phyloP scores from a whole-genome alignment of 2,888 invertebrate genomes.

The Tinea trinotella region DNA sequence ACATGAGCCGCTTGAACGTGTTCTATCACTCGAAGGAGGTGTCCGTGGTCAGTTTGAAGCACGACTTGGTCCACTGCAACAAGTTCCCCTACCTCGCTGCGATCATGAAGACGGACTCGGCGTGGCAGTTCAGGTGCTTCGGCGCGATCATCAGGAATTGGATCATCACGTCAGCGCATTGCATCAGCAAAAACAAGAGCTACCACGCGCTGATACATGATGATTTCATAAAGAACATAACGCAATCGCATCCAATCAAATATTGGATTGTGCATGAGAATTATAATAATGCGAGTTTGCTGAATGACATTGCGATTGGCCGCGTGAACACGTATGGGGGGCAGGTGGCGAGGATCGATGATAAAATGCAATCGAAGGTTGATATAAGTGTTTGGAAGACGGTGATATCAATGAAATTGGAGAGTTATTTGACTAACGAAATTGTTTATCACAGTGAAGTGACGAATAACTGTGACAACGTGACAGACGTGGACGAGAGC shows the following conservation, averaged over 20 bases:
- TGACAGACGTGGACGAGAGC: slow-evolving; percentile 35
- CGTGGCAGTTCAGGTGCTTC: slow-evolving; percentile 52
- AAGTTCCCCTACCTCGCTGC: slow-evolving; percentile 53
- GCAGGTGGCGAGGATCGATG: slow-evolving; percentile 30
- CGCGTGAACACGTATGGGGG: slow-evolving; percentile 36
- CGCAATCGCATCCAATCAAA: slow-evolving; percentile 42
- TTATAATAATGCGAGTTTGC: slow-evolving; percentile 33
- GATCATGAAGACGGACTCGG: slow-evolving; percentile 37
- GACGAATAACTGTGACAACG: slow-evolving; percentile 24
- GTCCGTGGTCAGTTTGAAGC: slow-evolving; percentile 27
- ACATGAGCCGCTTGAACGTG: slow-evolving; percentile 26
- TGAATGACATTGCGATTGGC: slow-evolving; percentile 49
- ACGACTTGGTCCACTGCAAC: neutral
- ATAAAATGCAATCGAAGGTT: slow-evolving; percentile 21
- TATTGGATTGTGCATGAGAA: slow-evolving; percentile 52
- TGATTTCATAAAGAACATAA: slow-evolving; percentile 41
- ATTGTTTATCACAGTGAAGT: slow-evolving; percentile 24
- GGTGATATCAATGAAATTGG: slow-evolving; percentile 46
- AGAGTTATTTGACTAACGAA: slow-evolving; percentile 48
- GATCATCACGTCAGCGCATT: slow-evolving; percentile 54
- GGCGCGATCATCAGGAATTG: slow-evolving; percentile 48
- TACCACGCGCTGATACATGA: slow-evolving; percentile 45
- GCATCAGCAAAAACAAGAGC: slow-evolving; percentile 35
- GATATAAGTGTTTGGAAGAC: slow-evolving; percentile 56
- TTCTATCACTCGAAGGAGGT: slow-evolving; percentile 36